Percentiles rank a stretch among this genome's conserved stretches.
Conservation (phyloP, 2,888 invertebrate genomes). For the Abrostola triplasia region DNA sequence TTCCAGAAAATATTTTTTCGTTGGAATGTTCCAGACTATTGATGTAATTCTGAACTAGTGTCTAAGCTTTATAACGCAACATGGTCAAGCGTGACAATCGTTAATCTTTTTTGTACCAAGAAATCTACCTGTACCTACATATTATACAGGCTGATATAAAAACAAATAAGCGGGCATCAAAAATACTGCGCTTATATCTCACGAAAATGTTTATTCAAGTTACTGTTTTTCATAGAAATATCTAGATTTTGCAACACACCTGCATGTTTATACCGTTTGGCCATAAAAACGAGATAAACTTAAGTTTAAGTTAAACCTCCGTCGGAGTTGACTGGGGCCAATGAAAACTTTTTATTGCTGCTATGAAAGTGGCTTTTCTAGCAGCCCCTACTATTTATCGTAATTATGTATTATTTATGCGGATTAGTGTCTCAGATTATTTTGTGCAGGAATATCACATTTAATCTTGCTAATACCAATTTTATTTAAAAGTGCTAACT, state of each 20-base stretch:
- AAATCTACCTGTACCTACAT: too few relatives aligned
- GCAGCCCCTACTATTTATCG: slow-evolving; percentile 61
- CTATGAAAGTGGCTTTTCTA: slow-evolving; percentile 73
- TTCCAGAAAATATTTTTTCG: too few relatives aligned
- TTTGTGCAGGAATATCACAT: background rate
- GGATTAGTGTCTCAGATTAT: background rate
- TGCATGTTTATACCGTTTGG: slow-evolving; percentile 59
- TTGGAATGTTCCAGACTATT: too few relatives aligned
- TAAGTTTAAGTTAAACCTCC: slow-evolving; percentile 70
- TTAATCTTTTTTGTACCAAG: too few relatives aligned
- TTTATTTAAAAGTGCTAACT: too few relatives aligned
- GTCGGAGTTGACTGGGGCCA: slow-evolving; percentile 68
- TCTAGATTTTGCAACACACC: slow-evolving; percentile 52
- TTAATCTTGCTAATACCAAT: slow-evolving; percentile 1
- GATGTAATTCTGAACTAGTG: too few relatives aligned
- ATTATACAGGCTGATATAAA: too few relatives aligned
- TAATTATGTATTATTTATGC: slow-evolving; percentile 33
- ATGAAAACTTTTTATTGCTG: slow-evolving; percentile 82
- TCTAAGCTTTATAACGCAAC: too few relatives aligned
- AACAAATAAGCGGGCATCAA: too few relatives aligned
- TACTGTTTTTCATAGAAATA: slow-evolving; percentile 25
- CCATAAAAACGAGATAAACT: slow-evolving; percentile 80
- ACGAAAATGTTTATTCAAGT: slow-evolving; percentile 21
- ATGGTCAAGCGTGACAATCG: too few relatives aligned
- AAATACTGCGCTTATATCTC: background rate